Conservation (phyloP, 2,113 vertebrate genomes). For the Lepus europaeus region DNA sequence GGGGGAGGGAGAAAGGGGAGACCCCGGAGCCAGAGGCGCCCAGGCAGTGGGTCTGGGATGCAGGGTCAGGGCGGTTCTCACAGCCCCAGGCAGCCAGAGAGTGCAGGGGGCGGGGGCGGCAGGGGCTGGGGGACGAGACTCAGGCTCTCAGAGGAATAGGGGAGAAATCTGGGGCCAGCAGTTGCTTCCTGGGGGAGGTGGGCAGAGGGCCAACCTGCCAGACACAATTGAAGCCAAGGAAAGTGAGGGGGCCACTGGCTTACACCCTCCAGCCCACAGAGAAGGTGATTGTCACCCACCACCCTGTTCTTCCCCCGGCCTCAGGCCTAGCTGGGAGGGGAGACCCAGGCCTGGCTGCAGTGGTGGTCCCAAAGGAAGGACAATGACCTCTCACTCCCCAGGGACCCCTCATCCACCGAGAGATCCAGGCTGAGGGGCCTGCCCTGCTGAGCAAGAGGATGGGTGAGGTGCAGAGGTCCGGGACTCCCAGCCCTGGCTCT, state of each 20-base stretch:
- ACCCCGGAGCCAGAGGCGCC: slow-evolving; percentile 65
- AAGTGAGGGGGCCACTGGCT: not conserved
- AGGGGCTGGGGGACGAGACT: not conserved
- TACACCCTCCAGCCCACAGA: not conserved
- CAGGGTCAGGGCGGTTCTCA: slow-evolving; percentile 68
- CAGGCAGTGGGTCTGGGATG: slow-evolving; percentile 60
- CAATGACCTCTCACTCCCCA: not conserved
- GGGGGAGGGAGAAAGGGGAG: not conserved
- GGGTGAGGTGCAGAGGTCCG: not conserved
- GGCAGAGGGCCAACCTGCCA: not conserved
- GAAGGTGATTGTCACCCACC: not conserved
- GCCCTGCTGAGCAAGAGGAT: not conserved
- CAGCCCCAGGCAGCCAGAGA: not conserved
- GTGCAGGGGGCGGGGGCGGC: not conserved
- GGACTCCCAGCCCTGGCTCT: not conserved
- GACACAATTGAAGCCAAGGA: not conserved
- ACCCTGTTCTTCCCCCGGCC: not conserved
- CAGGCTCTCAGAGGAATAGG: not conserved
- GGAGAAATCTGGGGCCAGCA: not conserved
- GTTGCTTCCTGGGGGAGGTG: not conserved
- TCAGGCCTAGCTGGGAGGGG: not conserved
- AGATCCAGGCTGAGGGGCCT: not conserved
- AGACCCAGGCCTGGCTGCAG: not conserved
- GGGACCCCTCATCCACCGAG: not conserved
- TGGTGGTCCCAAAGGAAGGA: not conserved